phyloP scores from a whole-genome alignment of 2,888 invertebrate species.

The Meandrusa payeni region DNA sequence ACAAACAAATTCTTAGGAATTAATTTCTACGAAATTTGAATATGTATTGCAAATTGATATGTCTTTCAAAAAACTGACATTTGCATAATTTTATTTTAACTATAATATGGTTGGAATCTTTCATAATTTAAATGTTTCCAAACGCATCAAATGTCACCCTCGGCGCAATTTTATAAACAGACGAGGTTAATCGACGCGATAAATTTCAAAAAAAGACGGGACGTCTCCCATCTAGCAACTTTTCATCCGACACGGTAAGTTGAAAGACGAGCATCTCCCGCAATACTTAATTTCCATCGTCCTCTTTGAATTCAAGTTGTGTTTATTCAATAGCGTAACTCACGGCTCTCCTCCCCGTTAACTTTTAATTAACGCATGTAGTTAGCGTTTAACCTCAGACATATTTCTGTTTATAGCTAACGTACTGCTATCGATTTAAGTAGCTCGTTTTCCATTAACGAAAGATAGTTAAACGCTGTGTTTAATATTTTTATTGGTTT shows the following conservation, averaged over 20 bases:
- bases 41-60: too few species aligned
- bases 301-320: slow-evolving; percentile 44
- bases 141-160: neutral
- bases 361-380: slow-evolving; percentile 52
- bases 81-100: too few species aligned
- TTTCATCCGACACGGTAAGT: slow-evolving; percentile 6
- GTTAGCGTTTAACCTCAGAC: slow-evolving; percentile 13
- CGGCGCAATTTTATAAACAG: neutral
- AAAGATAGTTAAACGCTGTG: slow-evolving; percentile 10
- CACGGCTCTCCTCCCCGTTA: slow-evolving; percentile 40
- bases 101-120: too few species aligned
- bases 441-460: slow-evolving; percentile 12
- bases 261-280: slow-evolving; percentile 2
- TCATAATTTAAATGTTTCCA: neutral
- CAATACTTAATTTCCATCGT: slow-evolving; percentile 30
- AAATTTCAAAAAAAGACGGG: slow-evolving; percentile 7
- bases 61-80: too few species aligned
- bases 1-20: too few species aligned
- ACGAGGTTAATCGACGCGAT: slow-evolving; percentile 2
- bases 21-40: too few species aligned
- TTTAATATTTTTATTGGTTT: slow-evolving; percentile 14
- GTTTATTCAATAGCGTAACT: slow-evolving; percentile 51
- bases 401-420: slow-evolving; percentile 7
- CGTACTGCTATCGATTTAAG: slow-evolving; percentile 11
- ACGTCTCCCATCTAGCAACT: neutral